Base-by-base conservation (phyloP, 2,113 vertebrate genomes). In the Sisor rabdophorus region DNA sequence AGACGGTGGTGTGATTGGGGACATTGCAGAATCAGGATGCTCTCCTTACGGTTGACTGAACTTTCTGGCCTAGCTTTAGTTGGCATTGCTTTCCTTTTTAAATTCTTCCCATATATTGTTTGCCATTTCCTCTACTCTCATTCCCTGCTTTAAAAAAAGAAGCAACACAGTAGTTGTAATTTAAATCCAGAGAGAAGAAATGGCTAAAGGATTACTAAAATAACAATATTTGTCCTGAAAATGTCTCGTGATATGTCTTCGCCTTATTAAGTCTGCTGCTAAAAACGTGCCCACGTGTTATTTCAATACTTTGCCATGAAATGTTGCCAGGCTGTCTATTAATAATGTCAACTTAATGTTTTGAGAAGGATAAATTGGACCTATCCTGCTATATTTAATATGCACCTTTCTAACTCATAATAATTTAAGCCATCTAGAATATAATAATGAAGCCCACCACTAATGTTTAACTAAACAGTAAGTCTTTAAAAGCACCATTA, bases 21-120 rank as follows among this genome's bases (percentile, higher is more conserved):
- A 32, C 69, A 83, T 85, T 80, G 54, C 48, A 65, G 76, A 79
- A 80, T 65, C 59, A 79, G 76, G 87, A 89, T 86, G 88, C 87
- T 86, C 82, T 80, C 76, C 84, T 88, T 85, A 89, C 79, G 89
- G 84, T 84, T 70, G 83, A 67, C 69, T 87, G 87, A 83, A 68
- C 79, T 84, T 85, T 83, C 84, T 91, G 89, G 90, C 89, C 90
- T 90, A 91, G 73, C 86, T 91, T 91, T 87, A 73, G 59, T 80
- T 80, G 32, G 76, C 82, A 11, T 70, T 17, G 48, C 22, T 59
- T 32, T 60, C 19, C 47, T 80, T 69, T 61, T 61, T 2, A 36
- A 30, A 72, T 77, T 64, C 77, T 69, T 56, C 19, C 20, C n/a
- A 56, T 68, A 53, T 67, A 55, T 70, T 78, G 22, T 48, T 70